phyloP scores from a whole-genome alignment of 1,140 invertebrate species.

The Piezodorus guildinii region DNA sequence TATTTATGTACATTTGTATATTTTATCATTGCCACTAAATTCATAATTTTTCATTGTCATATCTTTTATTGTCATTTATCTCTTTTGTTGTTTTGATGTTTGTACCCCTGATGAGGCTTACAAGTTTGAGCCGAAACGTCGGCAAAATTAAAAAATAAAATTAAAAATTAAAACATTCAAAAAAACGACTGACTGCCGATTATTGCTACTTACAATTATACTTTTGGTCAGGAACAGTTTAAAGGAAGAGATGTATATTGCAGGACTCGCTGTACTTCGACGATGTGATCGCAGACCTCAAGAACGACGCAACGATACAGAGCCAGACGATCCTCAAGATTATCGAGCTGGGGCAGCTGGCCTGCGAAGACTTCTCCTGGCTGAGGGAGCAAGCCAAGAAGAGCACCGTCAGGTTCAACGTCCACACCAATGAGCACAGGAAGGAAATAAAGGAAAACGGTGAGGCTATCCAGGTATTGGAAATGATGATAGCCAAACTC shows the following conservation, averaged over 20 bases:
- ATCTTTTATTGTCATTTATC: too few relatives aligned
- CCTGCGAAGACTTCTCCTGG: neutral
- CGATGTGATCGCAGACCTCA: neutral
- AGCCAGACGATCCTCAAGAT: neutral
- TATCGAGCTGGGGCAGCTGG: neutral
- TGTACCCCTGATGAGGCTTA: too few relatives aligned
- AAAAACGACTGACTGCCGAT: too few relatives aligned
- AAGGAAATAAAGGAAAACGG: constrained; percentile 19
- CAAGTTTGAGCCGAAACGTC: too few relatives aligned
- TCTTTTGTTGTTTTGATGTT: too few relatives aligned
- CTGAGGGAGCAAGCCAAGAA: neutral
- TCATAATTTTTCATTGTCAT: too few relatives aligned
- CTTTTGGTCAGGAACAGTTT: too few relatives aligned
- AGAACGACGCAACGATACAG: neutral
- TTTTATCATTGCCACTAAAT: too few relatives aligned
- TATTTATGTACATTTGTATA: too few relatives aligned
- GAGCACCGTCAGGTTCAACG: neutral
- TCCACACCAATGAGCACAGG: constrained; percentile 19
- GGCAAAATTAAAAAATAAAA: too few relatives aligned
- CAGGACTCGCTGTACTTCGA: constrained; percentile 7
- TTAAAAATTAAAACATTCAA: too few relatives aligned
- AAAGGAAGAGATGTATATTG: neutral
- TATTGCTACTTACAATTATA: too few relatives aligned
- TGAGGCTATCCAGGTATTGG: constrained; percentile 19
- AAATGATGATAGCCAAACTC: neutral